A percentile compares a stretch with the other conserved stretches of the same genome.
Conservation (phyloP, 2,888 invertebrate species). For the Chydorus sphaericus region DNA sequence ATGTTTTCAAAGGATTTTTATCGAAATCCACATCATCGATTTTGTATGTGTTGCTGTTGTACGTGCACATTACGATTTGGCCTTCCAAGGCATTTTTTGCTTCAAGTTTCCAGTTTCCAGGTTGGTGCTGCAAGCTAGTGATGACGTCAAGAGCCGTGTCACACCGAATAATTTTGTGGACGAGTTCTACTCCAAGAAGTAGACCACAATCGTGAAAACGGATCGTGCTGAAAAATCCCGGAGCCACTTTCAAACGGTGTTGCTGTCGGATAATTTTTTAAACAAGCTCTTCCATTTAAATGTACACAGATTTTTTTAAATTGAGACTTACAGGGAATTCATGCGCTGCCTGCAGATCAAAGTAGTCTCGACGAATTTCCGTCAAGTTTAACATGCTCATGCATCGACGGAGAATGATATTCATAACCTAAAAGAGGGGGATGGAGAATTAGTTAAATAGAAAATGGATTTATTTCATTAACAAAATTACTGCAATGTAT, state of each 20-base stretch:
- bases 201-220: conserved; percentile 62
- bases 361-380: conserved; percentile 61
- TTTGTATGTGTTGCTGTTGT: conserved; percentile 33
- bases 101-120: background rate
- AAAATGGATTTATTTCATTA: no score
- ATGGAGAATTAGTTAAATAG: no score
- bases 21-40: conserved; percentile 58
- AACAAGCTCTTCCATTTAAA: no score
- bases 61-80: conserved; percentile 20
- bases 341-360: conserved; percentile 16
- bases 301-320: no score
- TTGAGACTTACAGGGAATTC: conserved; percentile 13
- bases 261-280: no score
- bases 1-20: conserved; percentile 41
- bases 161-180: conserved; percentile 66
- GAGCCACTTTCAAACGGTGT: no score
- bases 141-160: conserved; percentile 48
- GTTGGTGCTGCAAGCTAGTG: background rate
- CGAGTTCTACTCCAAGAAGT: conserved; percentile 60
- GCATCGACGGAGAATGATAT: conserved; percentile 57
- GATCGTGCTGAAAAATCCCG: conserved; percentile 51
- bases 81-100: conserved; percentile 18
- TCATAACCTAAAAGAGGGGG: conserved; percentile 56
- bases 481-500: no score
- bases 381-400: conserved; percentile 46